Base-by-base conservation (phyloP, 2,113 vertebrate species). In the Planiliza haematocheilus region DNA sequence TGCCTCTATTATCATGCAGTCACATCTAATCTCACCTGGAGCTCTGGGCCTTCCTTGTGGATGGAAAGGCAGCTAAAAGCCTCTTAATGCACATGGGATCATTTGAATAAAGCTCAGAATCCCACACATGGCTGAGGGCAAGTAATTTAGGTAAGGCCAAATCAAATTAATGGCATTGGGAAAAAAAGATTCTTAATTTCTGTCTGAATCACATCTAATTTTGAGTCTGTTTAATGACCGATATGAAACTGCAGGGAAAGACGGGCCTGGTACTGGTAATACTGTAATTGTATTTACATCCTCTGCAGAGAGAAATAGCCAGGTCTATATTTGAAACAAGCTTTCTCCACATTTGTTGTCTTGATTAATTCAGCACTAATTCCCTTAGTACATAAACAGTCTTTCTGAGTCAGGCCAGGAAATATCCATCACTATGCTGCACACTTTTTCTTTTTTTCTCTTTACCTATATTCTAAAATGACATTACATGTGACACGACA, bases 1-100 rank as follows among this genome's bases (percentile, higher is more conserved):
- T 70, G 86, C 79, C 55, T 90, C 85, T 82, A 93, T 93, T 92
- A 93, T 91, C 86, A 89, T 89, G 90, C 86, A 91, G 88, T 91
- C 89, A 86, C 86, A 91, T 92, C 88, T 91, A 90, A 93, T 92
- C 86, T 91, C 75, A 81, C 72, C 86, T 75, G 85, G 55, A 81
- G 83, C 76, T 63, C 37, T 16, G 46, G 74, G 67, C 81, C 60
- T 55, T 83, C 74, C 56, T 21, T 17, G 7, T 37, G 70, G 77
- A 62, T 24, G 17, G 77, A 62, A 39, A 69, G 53, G 86, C 43
- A 14, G 16, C 59, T 86, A 84, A 88, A 79, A 88, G 80, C 77
- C 67, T 67, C 49, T 77, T 86, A 83, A 90, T 88, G 82, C 78
- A 86, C 79, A 84, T 74, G 55, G 43, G 37, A 72, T 85, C 49